A percentile compares a stretch with the other conserved stretches of the same genome.
Evolutionary conservation across 2,113 vertebrate species (phyloP).

Genomic region (Podiceps cristatus): DNA sequence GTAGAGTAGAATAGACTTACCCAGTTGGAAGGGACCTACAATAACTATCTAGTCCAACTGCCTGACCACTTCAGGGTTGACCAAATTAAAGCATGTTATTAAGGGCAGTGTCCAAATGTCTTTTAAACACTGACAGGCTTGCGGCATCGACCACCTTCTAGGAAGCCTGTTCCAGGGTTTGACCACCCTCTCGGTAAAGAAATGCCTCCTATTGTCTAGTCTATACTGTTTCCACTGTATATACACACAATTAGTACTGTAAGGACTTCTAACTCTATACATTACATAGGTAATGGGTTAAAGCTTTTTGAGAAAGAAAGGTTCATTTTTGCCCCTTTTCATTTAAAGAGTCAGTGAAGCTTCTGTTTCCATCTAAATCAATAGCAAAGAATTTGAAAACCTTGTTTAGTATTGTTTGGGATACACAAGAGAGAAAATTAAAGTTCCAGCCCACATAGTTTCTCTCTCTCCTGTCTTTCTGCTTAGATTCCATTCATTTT

Average conservation of each 20-base stretch:
- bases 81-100: neutral
- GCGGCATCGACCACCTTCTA: accelerated
- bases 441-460: neutral
- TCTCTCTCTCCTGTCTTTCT: neutral
- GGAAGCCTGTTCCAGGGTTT: neutral
- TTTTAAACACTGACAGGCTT: neutral
- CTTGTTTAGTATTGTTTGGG: neutral
- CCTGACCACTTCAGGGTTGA: neutral
- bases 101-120: neutral
- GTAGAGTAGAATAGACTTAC: neutral
- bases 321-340: neutral
- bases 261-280: neutral
- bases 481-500: neutral
- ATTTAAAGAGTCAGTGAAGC: neutral
- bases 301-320: neutral
- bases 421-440: neutral
- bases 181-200: neutral
- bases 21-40: neutral
- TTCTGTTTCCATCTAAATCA: neutral
- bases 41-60: neutral
- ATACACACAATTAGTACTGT: neutral
- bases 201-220: neutral
- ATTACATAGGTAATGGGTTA: neutral
- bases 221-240: neutral
- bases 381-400: neutral